Evolutionary conservation across 2,797 vertebrate species (phyloP).

Genomic region (Tragopan temminckii): DNA sequence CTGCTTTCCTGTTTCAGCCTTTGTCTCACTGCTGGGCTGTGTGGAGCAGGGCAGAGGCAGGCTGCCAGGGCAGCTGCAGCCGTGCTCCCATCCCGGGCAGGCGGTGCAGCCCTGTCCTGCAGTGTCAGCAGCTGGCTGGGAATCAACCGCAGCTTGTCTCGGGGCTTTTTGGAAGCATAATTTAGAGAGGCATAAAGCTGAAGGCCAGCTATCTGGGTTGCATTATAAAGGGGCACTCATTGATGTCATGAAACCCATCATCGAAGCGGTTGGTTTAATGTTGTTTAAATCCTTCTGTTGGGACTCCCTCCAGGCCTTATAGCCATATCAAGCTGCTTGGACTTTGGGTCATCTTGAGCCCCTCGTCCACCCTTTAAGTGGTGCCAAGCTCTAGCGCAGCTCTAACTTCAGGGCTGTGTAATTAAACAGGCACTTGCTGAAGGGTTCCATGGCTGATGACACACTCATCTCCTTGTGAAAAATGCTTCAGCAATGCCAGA

Average conservation of each 20-base stretch:
- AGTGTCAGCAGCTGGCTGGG: conserved; percentile 78
- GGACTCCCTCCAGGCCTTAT: too few relatives aligned
- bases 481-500: neutral
- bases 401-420: neutral
- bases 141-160: conserved; percentile 14
- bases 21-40: neutral
- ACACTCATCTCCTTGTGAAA: neutral
- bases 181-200: conserved; percentile 58
- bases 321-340: neutral
- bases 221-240: neutral
- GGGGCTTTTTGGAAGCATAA: conserved; percentile 65
- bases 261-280: accelerated
- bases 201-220: conserved; percentile 30
- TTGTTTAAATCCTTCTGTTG: neutral
- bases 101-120: conserved; percentile 26
- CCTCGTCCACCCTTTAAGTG: too few relatives aligned
- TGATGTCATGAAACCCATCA: conserved; percentile 30
- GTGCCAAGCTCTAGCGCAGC: neutral
- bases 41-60: neutral
- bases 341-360: neutral
- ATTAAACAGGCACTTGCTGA: neutral
- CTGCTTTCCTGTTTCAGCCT: neutral
- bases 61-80: conserved; percentile 30
- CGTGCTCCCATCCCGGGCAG: conserved; percentile 9
- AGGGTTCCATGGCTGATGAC: neutral